phyloP scores from a whole-genome alignment of 2,113 vertebrate genomes.

The Periophthalmus modestus region DNA sequence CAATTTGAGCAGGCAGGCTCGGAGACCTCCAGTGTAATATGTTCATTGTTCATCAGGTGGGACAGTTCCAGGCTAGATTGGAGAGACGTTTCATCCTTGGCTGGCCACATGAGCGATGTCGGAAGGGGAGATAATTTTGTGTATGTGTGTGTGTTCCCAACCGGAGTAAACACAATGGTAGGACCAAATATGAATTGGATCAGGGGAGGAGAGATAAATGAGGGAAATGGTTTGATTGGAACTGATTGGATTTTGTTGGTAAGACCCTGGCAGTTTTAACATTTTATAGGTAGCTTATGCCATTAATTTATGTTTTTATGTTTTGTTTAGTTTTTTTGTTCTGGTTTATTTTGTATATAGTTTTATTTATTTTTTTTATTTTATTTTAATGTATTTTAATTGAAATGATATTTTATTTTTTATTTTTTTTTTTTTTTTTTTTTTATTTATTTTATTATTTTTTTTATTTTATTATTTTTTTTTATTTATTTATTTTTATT shows the following conservation, averaged over 20 bases:
- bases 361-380: too few species aligned
- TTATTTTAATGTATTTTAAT: too few species aligned
- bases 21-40: slow-evolving; percentile 13
- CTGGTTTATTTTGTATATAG: too few species aligned
- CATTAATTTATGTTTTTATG: too few species aligned
- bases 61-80: slow-evolving; percentile 7
- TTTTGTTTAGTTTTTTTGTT: too few species aligned
- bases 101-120: slow-evolving; percentile 21
- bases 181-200: neutral
- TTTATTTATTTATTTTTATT: too few species aligned
- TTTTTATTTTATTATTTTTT: too few species aligned
- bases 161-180: slow-evolving; percentile 9
- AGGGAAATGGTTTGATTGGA: neutral
- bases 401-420: too few species aligned
- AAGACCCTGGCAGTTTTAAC: neutral
- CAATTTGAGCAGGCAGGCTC: slow-evolving; percentile 19
- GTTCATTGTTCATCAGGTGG: slow-evolving; percentile 34
- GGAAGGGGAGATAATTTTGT: slow-evolving; percentile 11
- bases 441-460: too few species aligned
- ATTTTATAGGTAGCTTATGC: too few species aligned
- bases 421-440: too few species aligned
- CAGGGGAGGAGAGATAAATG: neutral
- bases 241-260: neutral
- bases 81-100: slow-evolving; percentile 34
- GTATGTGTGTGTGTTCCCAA: neutral